These are phyloP conservation scores for Poicephalus meyeri DNA, from an alignment of 2,113 vertebrate species.

Conservation along the genomic window DNA sequence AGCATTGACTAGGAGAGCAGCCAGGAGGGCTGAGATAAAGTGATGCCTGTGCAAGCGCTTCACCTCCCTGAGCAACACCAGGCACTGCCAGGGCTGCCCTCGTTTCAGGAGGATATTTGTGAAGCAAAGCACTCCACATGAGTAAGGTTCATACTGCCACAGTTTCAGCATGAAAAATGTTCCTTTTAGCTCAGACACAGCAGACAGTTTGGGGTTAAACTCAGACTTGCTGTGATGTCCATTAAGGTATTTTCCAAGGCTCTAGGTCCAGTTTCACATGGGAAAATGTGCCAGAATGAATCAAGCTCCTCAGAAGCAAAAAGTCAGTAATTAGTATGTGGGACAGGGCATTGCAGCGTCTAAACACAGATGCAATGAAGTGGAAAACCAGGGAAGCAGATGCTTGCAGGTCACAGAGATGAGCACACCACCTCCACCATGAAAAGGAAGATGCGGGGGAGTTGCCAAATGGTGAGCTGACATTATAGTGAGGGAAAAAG, in stretches of 20 bases:
- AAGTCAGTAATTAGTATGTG: conserved; percentile 84
- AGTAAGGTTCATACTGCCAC: not conserved
- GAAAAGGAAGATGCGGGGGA: conserved; percentile 53
- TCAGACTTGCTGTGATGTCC: conserved; percentile 48
- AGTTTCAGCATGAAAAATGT: not conserved
- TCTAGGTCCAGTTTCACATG: conserved; percentile 79
- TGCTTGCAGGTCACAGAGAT: conserved; percentile 64
- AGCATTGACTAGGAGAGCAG: accelerated
- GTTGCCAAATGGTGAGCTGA: conserved; percentile 34
- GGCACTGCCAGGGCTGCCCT: not conserved
- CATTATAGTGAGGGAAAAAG: conserved; percentile 13
- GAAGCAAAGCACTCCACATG: accelerated
- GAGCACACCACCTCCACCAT: conserved; percentile 30
- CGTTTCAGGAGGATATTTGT: accelerated
- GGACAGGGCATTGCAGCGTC: conserved; percentile 71
- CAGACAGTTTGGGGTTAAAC: conserved; percentile 63
- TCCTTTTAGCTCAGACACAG: conserved; percentile 27
- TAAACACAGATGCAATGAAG: conserved; percentile 76
- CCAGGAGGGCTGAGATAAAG: not conserved
- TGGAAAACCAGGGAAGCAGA: conserved; percentile 73
- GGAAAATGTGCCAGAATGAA: conserved; percentile 82
- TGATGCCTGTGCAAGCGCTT: not conserved
- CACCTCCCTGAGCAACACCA: not conserved
- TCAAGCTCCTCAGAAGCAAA: conserved; percentile 75
- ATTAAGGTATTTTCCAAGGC: conserved; percentile 76